Conservation (phyloP, 2,113 vertebrate species). For the Columbina picui region DNA sequence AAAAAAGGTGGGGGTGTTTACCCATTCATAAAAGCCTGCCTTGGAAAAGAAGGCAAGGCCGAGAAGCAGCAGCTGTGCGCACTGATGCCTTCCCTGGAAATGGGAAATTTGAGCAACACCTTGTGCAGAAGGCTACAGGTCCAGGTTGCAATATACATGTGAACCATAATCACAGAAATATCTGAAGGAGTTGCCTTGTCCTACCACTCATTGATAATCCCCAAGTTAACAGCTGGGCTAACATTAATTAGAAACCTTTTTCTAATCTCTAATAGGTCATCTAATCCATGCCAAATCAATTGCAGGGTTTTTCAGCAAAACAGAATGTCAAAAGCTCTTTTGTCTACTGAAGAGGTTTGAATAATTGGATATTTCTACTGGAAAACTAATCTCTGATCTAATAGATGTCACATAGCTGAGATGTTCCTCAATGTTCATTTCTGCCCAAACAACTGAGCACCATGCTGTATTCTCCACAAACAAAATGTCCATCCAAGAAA, state of each 20-base stretch:
- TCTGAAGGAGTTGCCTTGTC: background rate
- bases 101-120: background rate
- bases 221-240: conserved; percentile 20
- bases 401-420: conserved; percentile 45
- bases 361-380: conserved; percentile 41
- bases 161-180: background rate
- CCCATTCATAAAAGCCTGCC: conserved; percentile 24
- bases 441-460: conserved; percentile 27
- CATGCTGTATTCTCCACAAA: conserved; percentile 50
- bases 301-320: conserved; percentile 36
- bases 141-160: background rate
- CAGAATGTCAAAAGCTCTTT: conserved; percentile 47
- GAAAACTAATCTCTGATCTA: conserved; percentile 54
- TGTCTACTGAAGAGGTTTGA: background rate
- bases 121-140: background rate
- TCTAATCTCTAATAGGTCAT: conserved; percentile 19
- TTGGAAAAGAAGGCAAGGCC: background rate
- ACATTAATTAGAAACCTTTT: conserved; percentile 40
- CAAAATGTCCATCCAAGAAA: conserved; percentile 69
- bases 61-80: background rate
- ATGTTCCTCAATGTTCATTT: conserved; percentile 33
- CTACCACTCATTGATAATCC: background rate
- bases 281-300: conserved; percentile 16
- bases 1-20: background rate
- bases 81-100: background rate